Evolutionary conservation across 1,140 invertebrate species (phyloP).

Genomic region (Atopsyche davidsoni): DNA sequence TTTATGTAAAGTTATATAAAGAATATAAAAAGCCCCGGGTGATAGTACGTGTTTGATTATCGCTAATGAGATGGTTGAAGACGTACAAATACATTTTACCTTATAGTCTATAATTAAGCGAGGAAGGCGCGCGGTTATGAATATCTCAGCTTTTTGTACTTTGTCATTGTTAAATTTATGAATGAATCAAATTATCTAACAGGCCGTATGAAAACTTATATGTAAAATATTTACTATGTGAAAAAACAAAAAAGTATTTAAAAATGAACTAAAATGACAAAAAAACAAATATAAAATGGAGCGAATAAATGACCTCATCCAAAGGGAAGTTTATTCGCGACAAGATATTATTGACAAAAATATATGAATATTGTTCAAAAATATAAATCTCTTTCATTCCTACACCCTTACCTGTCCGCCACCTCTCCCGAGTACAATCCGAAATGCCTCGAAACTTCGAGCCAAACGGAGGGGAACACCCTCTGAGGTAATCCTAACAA

Average conservation of each 20-base stretch:
- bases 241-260: conserved; percentile 3
- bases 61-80: conserved; percentile 17
- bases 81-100: conserved; percentile 20
- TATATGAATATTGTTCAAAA: conserved; percentile 6
- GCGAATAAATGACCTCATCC: background rate
- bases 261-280: conserved; percentile 9
- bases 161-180: conserved; percentile 12
- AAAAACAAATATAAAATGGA: conserved; percentile 7
- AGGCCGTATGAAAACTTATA: conserved; percentile 4
- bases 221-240: conserved; percentile 3
- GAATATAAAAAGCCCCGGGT: conserved; percentile 23
- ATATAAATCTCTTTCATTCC: background rate
- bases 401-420: background rate
- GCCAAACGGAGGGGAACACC: no score
- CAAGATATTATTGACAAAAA: conserved; percentile 5
- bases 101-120: conserved; percentile 1
- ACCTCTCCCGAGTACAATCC: background rate
- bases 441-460: no score
- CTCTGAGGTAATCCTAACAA: no score
- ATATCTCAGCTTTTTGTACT: conserved; percentile 26
- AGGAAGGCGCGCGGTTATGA: background rate
- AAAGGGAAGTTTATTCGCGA: no score
- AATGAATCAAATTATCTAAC: conserved; percentile 4
- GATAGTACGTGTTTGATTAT: conserved; percentile 27
- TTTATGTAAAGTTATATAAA: conserved; percentile 25